Conservation (phyloP, 2,888 invertebrate genomes). For the Helicoverpa assulta region DNA sequence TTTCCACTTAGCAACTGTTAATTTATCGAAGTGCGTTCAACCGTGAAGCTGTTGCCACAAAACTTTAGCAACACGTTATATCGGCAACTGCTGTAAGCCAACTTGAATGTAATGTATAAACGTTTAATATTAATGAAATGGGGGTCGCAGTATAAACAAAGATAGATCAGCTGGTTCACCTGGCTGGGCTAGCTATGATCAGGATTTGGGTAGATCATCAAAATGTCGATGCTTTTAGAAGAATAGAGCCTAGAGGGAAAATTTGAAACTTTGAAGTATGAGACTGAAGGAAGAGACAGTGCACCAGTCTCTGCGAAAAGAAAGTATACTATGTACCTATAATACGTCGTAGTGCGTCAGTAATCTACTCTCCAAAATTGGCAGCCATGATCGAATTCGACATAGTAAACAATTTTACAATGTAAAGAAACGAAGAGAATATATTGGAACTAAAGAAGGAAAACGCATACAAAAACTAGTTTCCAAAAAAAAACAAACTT, state of each 20-base stretch:
- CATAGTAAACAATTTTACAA: not conserved
- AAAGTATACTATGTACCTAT: too few species aligned
- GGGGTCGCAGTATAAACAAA: not conserved
- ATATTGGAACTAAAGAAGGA: not conserved
- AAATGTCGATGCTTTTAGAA: not conserved
- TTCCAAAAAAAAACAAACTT: slow-evolving; percentile 6
- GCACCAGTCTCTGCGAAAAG: not conserved
- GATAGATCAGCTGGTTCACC: not conserved
- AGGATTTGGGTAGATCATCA: not conserved
- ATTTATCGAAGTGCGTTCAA: slow-evolving; percentile 31
- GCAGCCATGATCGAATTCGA: not conserved
- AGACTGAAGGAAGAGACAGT: not conserved
- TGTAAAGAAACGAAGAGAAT: not conserved
- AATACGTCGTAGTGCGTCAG: too few species aligned
- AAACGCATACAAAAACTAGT: not conserved
- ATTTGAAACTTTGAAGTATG: not conserved
- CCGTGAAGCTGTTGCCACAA: slow-evolving; percentile 44
- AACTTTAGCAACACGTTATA: slow-evolving; percentile 42
- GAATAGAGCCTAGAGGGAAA: too few species aligned
- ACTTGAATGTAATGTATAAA: slow-evolving; percentile 21
- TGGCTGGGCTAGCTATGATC: not conserved
- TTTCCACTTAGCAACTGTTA: slow-evolving; percentile 34
- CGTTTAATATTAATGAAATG: slow-evolving; percentile 17
- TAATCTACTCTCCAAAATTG: not conserved
- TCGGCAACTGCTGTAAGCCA: slow-evolving; percentile 24